Evolutionary conservation across 2,113 vertebrate genomes (phyloP).

Genomic region (Marcusenius ussheri): DNA sequence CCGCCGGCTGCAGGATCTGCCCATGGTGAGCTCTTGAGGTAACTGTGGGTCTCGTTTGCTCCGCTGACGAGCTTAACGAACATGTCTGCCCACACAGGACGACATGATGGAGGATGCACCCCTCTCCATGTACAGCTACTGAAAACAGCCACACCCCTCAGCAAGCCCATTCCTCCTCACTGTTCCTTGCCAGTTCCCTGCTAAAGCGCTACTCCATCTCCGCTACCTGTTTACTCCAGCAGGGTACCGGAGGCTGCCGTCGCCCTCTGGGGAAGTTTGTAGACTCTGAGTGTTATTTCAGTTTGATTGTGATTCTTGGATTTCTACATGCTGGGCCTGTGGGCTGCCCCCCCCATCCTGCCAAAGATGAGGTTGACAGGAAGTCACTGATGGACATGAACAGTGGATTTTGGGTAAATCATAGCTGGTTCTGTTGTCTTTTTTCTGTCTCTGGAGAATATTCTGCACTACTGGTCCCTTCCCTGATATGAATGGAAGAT

Average conservation of each 20-base stretch:
- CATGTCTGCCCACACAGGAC: conserved; percentile 55
- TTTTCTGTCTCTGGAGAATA: background rate
- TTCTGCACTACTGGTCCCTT: background rate
- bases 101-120: conserved; percentile 91
- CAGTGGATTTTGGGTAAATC: background rate
- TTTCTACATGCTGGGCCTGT: background rate
- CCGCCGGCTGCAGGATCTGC: conserved; percentile 72
- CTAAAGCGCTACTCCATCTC: conserved; percentile 1
- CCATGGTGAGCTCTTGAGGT: conserved; percentile 57
- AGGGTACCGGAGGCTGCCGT: background rate
- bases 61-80: background rate
- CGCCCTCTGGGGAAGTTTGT: background rate
- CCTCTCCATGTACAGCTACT: conserved; percentile 86
- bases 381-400: background rate
- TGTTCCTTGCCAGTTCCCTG: conserved; percentile 9
- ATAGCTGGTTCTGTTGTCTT: background rate
- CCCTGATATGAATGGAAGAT: background rate
- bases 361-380: background rate
- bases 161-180: background rate
- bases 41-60: background rate
- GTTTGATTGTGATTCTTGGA: background rate
- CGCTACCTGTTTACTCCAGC: background rate
- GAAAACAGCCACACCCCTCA: conserved; percentile 32
- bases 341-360: background rate
- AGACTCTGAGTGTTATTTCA: background rate